Conservation (phyloP, 2,888 invertebrate genomes). For the Ceratothoa steindachneri region DNA sequence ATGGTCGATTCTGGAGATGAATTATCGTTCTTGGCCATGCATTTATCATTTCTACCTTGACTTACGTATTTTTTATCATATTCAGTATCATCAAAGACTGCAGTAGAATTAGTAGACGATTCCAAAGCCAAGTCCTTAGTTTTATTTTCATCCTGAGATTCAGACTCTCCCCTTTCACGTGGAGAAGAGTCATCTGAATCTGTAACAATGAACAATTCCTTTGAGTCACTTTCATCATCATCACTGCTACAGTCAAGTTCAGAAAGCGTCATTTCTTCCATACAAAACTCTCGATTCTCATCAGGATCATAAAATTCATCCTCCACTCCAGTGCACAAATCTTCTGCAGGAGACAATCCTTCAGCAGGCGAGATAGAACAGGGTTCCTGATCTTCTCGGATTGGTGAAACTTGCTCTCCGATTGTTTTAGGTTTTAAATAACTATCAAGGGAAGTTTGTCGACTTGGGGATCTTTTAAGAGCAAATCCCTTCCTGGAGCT, state of each 20-base stretch:
- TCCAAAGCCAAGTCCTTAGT: too few species aligned
- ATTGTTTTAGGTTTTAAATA: conserved; percentile 1
- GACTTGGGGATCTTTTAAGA: background rate
- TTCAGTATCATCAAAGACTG: too few species aligned
- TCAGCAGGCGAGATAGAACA: background rate
- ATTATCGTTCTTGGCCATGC: too few species aligned
- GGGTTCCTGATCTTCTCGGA: background rate
- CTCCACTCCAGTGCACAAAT: background rate
- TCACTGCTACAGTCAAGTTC: background rate
- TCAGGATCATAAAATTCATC: conserved; percentile 2
- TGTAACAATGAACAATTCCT: too few species aligned
- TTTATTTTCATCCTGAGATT: background rate
- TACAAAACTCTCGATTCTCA: background rate
- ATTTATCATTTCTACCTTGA: too few species aligned
- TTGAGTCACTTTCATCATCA: background rate
- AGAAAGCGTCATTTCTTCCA: background rate
- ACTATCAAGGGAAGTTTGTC: background rate
- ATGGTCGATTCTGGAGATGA: too few species aligned
- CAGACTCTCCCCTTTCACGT: too few species aligned
- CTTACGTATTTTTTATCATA: too few species aligned
- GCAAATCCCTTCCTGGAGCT: conserved; percentile 2
- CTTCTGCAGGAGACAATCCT: too few species aligned
- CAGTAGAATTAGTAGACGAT: too few species aligned
- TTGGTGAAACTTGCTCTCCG: too few species aligned
- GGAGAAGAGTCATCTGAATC: too few species aligned